Evolutionary conservation across 2,888 invertebrate species (phyloP), one percentile per base, ranked within the genome.

Genomic region (Microchrysa polita): DNA sequence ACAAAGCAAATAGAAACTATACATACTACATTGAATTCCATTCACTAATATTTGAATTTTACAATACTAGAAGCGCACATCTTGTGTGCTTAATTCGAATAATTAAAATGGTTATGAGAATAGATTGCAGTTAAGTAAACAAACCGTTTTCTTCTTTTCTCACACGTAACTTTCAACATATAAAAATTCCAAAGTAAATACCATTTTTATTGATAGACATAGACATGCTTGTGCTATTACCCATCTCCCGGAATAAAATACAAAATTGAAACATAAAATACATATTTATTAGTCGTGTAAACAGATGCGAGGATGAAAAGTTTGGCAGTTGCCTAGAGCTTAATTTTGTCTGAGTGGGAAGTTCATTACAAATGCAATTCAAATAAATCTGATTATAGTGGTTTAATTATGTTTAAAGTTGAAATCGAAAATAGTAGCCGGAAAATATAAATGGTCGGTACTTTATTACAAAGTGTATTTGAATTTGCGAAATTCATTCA

Each of bases 221-320:
- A 5, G 27, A 34, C 27, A 34, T 34, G 27, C 27, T 34, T 7
- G 27, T 48, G 48, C 12, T 2, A 7, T 48, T 48, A 34, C 48
- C 48, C 48, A n/a, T 48, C 48, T n/a, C 12, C 48, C 7, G 27
- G 27, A 34, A 48, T 48, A 48, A 48, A 10, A 48, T 48, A n/a
- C 48, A 48, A 48, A 48, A 48, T 34, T 34, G 27, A 34, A 34
- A 48, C 16, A 48, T 48, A 48, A 48, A n/a, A 48, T 48, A 48
- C 48, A 48, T 48, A 48, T n/a, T 48, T 12, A 5, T 34, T 34
- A 34, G 2, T 34, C 27, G 16, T 48, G 48, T 48, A 48, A 48
- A 48, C 48, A 48, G 2, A 48, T 48, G 2, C 2, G 14, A 48
- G n/a, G n/a, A n/a, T n/a, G n/a, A n/a, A n/a, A n/a, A n/a, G n/a